Evolutionary conservation across 2,888 invertebrate genomes (phyloP).

Genomic region (Tenthredo mesomela): DNA sequence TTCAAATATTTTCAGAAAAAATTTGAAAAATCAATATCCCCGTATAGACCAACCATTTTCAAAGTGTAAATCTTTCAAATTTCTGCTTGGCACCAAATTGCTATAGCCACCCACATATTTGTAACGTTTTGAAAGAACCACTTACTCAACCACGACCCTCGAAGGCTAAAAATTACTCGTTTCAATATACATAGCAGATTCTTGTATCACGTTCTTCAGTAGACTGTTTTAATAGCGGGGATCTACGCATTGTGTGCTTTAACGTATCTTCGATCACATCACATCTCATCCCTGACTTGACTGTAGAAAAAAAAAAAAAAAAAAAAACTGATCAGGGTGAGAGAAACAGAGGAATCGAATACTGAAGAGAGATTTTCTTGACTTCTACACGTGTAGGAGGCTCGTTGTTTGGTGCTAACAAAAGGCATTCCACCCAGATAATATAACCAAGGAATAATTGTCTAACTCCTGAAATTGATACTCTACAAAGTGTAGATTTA

Average conservation of each 20-base stretch:
- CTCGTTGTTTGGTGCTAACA: not conserved
- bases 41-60: too few species aligned
- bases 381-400: not conserved
- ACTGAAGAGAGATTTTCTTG: not conserved
- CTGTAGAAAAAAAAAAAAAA: not conserved
- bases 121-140: too few species aligned
- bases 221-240: not conserved
- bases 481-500: constrained; percentile 4
- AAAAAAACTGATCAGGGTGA: not conserved
- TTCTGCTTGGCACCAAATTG: too few species aligned
- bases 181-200: too few species aligned
- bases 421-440: not conserved
- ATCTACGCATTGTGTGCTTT: not conserved
- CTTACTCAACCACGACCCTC: too few species aligned
- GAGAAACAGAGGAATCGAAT: not conserved
- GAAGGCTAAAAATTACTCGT: too few species aligned
- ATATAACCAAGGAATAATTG: constrained; percentile 4
- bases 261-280: not conserved
- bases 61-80: too few species aligned
- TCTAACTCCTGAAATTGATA: not conserved
- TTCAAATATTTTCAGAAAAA: too few species aligned
- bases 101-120: too few species aligned
- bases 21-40: too few species aligned
- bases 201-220: too few species aligned
- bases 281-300: not conserved